Conservation (phyloP, 2,888 invertebrate species). For the Cataglyphis cursor region DNA sequence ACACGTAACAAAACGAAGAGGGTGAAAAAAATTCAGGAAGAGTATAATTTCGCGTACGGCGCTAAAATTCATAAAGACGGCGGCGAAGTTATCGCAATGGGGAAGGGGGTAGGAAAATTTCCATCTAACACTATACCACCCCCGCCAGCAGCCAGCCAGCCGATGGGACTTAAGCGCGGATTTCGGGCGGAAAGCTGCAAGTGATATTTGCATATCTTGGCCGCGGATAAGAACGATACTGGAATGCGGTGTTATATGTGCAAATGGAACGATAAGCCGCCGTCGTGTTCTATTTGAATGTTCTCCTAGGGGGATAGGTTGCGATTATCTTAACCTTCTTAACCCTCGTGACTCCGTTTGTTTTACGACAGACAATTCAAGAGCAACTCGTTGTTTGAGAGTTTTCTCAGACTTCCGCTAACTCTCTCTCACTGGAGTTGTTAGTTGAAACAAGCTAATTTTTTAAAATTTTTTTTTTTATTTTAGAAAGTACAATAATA, state of each 20-base stretch:
- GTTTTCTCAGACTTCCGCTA: not conserved
- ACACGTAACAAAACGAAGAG: not conserved
- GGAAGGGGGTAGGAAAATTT: slow-evolving; percentile 41
- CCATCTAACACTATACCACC: slow-evolving; percentile 57
- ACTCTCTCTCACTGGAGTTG: not conserved
- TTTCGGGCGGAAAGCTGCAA: slow-evolving; percentile 69
- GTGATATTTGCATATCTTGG: slow-evolving; percentile 73
- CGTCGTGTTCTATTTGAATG: slow-evolving; percentile 64
- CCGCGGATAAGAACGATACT: slow-evolving; percentile 72
- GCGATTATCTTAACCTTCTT: slow-evolving; percentile 22
- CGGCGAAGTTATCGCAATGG: slow-evolving; percentile 49
- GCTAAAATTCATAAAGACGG: slow-evolving; percentile 66
- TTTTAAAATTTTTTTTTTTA: not conserved
- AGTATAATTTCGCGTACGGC: slow-evolving; percentile 26
- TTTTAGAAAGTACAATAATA: not conserved
- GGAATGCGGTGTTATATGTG: slow-evolving; percentile 68
- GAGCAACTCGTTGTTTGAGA: not conserved
- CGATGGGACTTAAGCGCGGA: slow-evolving; percentile 66
- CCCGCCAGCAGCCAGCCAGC: slow-evolving; percentile 23
- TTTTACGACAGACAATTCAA: slow-evolving; percentile 12
- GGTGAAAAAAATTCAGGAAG: slow-evolving; percentile 12
- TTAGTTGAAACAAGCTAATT: not conserved
- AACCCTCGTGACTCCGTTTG: not conserved
- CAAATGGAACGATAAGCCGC: slow-evolving; percentile 74
- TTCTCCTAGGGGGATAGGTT: slow-evolving; percentile 5